Evolutionary conservation across 2,113 vertebrate species (phyloP).

Genomic region (Macrotus californicus): DNA sequence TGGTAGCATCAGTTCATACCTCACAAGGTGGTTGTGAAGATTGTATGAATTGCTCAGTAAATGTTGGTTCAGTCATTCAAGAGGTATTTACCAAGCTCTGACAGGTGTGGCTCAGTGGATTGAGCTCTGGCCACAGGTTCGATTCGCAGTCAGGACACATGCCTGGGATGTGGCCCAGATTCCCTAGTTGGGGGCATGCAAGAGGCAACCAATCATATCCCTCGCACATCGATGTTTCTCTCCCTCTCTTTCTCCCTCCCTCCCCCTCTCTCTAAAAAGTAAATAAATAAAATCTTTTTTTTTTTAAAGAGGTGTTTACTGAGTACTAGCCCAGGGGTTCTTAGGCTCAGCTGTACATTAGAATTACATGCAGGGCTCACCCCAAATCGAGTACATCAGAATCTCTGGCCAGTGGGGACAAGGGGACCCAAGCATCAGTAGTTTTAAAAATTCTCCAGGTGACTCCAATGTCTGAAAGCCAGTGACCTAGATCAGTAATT

Average conservation of each 20-base stretch:
- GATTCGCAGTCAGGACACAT: no score
- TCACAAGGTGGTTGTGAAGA: neutral
- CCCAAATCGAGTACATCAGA: neutral
- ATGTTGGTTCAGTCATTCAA: neutral
- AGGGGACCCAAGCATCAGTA: neutral
- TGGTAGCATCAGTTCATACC: neutral
- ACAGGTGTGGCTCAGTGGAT: no score
- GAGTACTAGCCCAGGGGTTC: neutral
- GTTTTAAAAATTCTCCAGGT: neutral
- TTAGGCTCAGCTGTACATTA: neutral
- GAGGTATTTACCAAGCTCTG: neutral
- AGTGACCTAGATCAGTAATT: slow-evolving; percentile 16
- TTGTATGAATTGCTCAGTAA: neutral
- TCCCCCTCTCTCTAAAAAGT: no score
- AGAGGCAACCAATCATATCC: no score
- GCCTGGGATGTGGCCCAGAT: no score
- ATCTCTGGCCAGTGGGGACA: neutral
- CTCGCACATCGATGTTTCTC: no score
- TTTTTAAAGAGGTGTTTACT: neutral
- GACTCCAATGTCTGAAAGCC: slow-evolving; percentile 9
- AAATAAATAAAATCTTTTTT: no score
- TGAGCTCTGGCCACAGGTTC: no score
- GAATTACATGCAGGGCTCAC: neutral
- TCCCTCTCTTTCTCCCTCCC: no score
- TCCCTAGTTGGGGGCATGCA: no score